Evolutionary conservation across 2,888 invertebrate species (phyloP).

Genomic region (Ophioninae sp.): DNA sequence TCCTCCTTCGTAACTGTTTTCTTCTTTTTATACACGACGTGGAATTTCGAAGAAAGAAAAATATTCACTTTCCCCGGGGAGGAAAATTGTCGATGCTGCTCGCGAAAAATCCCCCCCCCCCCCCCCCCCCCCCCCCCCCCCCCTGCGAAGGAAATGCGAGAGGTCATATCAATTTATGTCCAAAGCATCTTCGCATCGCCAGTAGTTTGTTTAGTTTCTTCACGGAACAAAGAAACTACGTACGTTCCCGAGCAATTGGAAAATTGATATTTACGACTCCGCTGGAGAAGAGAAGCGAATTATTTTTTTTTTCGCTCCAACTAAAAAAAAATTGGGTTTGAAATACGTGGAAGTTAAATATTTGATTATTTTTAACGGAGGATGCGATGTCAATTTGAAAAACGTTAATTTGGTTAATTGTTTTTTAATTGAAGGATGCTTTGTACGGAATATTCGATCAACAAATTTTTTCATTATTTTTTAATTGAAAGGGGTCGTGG

Average conservation of each 20-base stretch:
- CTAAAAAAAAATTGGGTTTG: no score
- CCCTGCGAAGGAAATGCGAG: constrained; percentile 38
- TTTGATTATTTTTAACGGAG: no score
- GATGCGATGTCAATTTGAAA: no score
- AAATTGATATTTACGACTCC: constrained; percentile 12
- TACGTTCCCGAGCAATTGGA: constrained; percentile 5
- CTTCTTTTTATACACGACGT: background rate
- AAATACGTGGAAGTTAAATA: no score
- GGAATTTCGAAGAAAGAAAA: constrained; percentile 7
- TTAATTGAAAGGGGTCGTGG: no score
- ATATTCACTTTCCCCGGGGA: no score
- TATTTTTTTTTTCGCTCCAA: no score
- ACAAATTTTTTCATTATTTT: no score
- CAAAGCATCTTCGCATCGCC: constrained; percentile 35
- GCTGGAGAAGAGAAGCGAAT: no score
- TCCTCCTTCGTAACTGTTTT: constrained; percentile 33
- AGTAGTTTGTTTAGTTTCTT: constrained; percentile 30
- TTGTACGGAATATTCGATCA: no score
- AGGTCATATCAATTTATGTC: constrained; percentile 63
- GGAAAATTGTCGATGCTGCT: background rate
- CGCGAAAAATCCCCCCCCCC: background rate
- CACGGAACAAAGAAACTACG: constrained; percentile 27
- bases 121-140: background rate
- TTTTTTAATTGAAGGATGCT: no score
- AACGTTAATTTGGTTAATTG: no score